Percentiles rank a stretch among this genome's conserved stretches.
Conservation (phyloP, 2,888 invertebrate genomes). For the Heliconius cydno region DNA sequence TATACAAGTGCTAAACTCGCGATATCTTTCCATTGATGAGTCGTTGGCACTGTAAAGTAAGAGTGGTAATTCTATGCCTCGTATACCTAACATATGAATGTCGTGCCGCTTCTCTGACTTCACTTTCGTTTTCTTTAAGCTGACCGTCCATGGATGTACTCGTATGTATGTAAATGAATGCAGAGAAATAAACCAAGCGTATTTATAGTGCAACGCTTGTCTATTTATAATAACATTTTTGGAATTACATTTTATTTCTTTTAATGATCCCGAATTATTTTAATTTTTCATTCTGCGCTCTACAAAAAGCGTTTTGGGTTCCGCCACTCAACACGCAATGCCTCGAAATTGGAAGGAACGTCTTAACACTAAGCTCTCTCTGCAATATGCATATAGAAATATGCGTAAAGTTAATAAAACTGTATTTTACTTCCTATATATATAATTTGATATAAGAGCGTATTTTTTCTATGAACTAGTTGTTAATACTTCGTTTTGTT, state of each 20-base stretch:
- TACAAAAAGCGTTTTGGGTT: not conserved
- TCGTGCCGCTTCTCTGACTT: constrained; percentile 47
- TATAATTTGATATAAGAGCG: too few relatives aligned
- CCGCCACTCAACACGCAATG: not conserved
- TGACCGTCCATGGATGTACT: constrained; percentile 6
- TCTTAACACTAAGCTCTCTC: not conserved
- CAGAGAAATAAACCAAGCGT: constrained; percentile 1
- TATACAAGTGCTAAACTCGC: not conserved
- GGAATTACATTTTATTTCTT: too few relatives aligned
- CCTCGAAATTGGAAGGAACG: not conserved
- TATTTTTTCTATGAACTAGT: too few relatives aligned
- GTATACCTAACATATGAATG: constrained; percentile 39
- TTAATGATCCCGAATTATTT: not conserved
- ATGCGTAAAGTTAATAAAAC: not conserved
- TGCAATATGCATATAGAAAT: not conserved
- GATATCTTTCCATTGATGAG: constrained; percentile 6
- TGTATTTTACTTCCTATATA: too few relatives aligned
- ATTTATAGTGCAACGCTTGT: not conserved
- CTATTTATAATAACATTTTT: not conserved
- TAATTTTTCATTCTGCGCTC: not conserved
- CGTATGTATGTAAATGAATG: not conserved
- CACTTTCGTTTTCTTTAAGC: constrained; percentile 49
- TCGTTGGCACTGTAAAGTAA: constrained; percentile 20
- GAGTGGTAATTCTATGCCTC: constrained; percentile 27
- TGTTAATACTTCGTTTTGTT: not conserved